Conservation (phyloP, 2,113 vertebrate species). For the Chitala chitala region DNA sequence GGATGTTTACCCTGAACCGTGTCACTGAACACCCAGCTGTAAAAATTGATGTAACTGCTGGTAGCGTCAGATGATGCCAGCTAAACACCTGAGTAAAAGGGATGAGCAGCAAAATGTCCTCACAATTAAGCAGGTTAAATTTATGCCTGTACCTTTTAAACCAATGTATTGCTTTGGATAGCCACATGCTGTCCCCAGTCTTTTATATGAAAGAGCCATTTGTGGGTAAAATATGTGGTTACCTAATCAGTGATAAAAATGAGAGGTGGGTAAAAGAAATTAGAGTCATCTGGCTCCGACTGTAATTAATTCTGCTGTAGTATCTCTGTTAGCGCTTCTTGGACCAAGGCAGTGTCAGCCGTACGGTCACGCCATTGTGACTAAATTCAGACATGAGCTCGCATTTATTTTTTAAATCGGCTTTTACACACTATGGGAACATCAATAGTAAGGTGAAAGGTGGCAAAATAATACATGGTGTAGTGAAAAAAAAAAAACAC, state of each 20-base stretch:
- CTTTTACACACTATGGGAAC: background rate
- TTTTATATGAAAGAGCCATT: too few relatives aligned
- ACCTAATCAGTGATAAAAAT: background rate
- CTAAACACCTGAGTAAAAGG: background rate
- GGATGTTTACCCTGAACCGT: background rate
- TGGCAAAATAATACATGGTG: too few relatives aligned
- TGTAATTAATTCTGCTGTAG: background rate
- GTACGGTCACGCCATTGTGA: background rate
- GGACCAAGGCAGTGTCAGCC: background rate
- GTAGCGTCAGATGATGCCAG: background rate
- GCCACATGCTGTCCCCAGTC: background rate
- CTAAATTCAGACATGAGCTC: background rate
- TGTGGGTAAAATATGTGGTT: too few relatives aligned
- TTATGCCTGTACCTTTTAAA: too few relatives aligned
- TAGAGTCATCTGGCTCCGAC: background rate
- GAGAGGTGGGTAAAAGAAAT: background rate
- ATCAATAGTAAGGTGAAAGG: too few relatives aligned
- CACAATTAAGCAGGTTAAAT: background rate
- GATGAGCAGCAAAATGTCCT: background rate
- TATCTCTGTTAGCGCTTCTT: background rate
- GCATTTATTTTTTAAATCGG: background rate
- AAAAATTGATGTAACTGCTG: background rate
- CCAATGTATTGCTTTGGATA: background rate
- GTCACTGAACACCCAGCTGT: background rate
- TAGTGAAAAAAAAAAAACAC: background rate